Evolutionary conservation across 2,888 invertebrate genomes (phyloP), one percentile per base, ranked within the genome.

Genomic region (Holacanthella duospinosa): DNA sequence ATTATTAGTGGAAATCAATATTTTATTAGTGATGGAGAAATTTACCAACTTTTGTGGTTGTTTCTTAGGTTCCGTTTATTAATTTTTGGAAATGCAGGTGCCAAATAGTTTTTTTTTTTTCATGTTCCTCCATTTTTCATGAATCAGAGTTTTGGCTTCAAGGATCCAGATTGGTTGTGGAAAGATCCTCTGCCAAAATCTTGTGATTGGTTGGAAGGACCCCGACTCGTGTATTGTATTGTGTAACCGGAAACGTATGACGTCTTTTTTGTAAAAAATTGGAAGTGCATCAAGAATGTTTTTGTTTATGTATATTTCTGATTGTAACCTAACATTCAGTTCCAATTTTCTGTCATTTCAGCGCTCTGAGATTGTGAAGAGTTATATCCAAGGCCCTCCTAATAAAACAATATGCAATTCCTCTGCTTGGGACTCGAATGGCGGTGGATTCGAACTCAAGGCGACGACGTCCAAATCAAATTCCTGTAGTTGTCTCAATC

Each of bases 381-480:
- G 66, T 54, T 72, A 64, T 63, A 67, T 71, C 55, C 68, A 70
- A 64, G 70, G 70, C 58, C 72, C 72, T 58, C 72, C 72, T 54
- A 72, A 72, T 61, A 71, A 68, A 66, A 72, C 71, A 53, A 68
- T 72, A 64, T 71, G 66, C 53, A 64, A 65, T 58, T 62, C 64
- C 48, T 61, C 63, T 36, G 67, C 64, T 54, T 6, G 27, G 25
- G 28, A 71, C 63, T 68, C 70, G 19, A 21, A 4, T 48, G 48
- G 48, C 4, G 57, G 25, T 43, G 29, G 59, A 55, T 55, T 43
- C 55, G 43, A 54, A 59, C 55, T 64, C 60, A 56, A 60, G 66
- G 58, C 56, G 60, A 21, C 61, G 59, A 21, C 61, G 58, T 29
- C 44, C 55, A 62, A 64, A 60, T 62, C 66, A 60, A 59, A 48